Evolutionary conservation across 2,888 invertebrate genomes (phyloP), one percentile per base, ranked within the genome.

Genomic region (Ichneumoninae sp.): DNA sequence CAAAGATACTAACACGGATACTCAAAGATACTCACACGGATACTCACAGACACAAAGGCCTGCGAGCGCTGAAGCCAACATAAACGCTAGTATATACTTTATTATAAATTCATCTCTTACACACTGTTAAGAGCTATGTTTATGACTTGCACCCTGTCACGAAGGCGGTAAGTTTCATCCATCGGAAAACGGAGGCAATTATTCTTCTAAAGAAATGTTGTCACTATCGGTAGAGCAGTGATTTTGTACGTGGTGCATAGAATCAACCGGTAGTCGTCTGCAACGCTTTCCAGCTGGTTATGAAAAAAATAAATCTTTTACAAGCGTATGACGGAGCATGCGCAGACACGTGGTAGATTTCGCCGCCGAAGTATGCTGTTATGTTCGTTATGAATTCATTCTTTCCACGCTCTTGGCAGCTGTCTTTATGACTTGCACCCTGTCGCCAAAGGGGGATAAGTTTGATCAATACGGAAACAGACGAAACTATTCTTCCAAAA

Each of bases 241-340:
- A 16, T 4, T 47, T 47, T 16, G 44, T 47, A 47, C 16, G 63
- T 6, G 6, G 26, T 63, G 16, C 57, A 30, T 30, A 33, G 30
- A 50, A 65, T 60, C 19, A 40, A 52, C 66, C 10, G 40, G 40
- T 40, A 22, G 66, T 22, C 40, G 40, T 40, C 19, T 4, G 22
- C n/a, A 4, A 36, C 8, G 40, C 40, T 66, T 47, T 10, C 2
- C 19, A 19, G 40, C 52, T 6, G 13, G 57, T 26, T 16, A 33
- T 16, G 40, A 52, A 16, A 74, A 1, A 30, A 47, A 4, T 1
- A 47, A 40, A 71, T 65, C 36, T 82, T 33, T 19, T 26, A 19
- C 70, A 60, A 54, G 73, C 70, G 78, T 30, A 66, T 40, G 33
- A 1, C 22, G 10, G 78, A 86, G 89, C 89, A 87, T 83, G 91